Evolutionary conservation across 2,888 invertebrate genomes (phyloP).

Genomic region (Blera fallax): DNA sequence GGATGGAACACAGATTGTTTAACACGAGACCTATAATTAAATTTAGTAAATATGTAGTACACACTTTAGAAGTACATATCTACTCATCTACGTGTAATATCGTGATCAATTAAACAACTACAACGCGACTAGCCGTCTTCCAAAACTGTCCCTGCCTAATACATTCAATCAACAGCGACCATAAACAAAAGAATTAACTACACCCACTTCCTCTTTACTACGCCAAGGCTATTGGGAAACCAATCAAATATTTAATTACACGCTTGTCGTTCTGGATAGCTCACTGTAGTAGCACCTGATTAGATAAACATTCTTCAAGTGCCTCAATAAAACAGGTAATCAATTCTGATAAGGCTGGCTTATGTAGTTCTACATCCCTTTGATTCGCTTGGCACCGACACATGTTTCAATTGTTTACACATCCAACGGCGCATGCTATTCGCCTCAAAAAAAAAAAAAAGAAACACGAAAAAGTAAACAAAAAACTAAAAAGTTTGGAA

Average conservation of each 20-base stretch:
- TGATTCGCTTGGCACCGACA: background rate
- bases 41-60: no score
- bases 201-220: background rate
- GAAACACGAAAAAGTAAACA: conserved; percentile 2
- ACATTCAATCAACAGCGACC: background rate
- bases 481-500: background rate
- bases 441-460: background rate
- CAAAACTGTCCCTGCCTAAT: background rate
- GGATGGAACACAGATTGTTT: no score
- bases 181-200: background rate
- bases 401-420: background rate
- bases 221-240: background rate
- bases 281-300: conserved; percentile 31
- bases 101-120: background rate
- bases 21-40: no score
- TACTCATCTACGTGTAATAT: background rate
- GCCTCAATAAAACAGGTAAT: conserved; percentile 17
- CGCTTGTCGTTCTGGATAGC: background rate
- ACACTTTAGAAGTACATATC: no score
- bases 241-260: conserved; percentile 44
- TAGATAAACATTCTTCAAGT: conserved; percentile 41
- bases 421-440: background rate
- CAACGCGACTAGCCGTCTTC: background rate
- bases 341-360: background rate
- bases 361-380: conserved; percentile 6